phyloP scores from a whole-genome alignment of 2,888 invertebrate species.

The Apantesis nais region DNA sequence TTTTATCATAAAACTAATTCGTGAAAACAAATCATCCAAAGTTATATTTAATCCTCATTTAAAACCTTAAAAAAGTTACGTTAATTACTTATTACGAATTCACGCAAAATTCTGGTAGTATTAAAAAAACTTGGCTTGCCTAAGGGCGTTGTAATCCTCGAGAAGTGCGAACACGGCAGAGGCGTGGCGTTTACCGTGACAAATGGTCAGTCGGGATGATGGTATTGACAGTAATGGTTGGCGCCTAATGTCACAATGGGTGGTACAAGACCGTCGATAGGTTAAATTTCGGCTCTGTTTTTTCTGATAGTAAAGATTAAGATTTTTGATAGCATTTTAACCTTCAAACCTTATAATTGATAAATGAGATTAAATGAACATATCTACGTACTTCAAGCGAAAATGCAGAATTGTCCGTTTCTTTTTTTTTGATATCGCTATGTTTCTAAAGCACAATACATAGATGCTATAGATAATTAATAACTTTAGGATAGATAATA shows the following conservation, averaged over 20 bases:
- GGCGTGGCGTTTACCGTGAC: slow-evolving; percentile 64
- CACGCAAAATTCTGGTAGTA: slow-evolving; percentile 15
- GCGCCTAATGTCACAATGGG: slow-evolving; percentile 42
- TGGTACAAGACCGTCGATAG: slow-evolving; percentile 16
- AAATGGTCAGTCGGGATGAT: slow-evolving; percentile 68
- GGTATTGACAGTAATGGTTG: slow-evolving; percentile 67
- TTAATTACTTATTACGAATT: slow-evolving; percentile 5
- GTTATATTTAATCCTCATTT: not conserved
- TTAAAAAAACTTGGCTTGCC: slow-evolving; percentile 42
- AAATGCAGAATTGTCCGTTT: no score
- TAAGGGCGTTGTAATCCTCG: slow-evolving; percentile 48
- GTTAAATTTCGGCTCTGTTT: slow-evolving; percentile 6
- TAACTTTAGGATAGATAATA: no score
- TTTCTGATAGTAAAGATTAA: not conserved
- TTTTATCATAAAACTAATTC: not conserved
- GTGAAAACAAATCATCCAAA: not conserved
- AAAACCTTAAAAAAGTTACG: not conserved
- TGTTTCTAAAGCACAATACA: no score
- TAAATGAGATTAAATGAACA: not conserved
- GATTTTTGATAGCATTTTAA: not conserved
- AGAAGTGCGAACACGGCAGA: slow-evolving; percentile 58
- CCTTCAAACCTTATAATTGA: not conserved
- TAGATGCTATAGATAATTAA: no score
- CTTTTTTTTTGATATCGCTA: no score
- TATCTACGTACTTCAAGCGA: no score